Conservation (phyloP, 1,140 invertebrate genomes). For the Aporrectodea caliginosa region DNA sequence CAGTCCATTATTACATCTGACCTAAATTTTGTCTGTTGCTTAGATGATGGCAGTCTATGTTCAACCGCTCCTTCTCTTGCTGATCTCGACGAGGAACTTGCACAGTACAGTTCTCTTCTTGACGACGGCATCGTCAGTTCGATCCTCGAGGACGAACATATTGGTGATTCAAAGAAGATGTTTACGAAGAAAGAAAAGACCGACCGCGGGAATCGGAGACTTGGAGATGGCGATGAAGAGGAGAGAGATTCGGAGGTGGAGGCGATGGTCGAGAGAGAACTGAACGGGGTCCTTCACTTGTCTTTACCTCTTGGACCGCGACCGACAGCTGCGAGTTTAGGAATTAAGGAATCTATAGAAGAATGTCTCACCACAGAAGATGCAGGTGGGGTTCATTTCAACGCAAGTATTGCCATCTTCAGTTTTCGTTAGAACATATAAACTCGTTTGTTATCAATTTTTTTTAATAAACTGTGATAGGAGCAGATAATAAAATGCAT, state of each 20-base stretch:
- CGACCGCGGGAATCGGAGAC: neutral
- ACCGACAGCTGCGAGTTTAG: conserved; percentile 49
- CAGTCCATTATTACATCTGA: no score
- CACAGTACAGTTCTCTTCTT: conserved; percentile 11
- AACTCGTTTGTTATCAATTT: no score
- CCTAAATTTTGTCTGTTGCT: no score
- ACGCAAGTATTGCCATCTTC: no score
- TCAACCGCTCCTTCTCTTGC: conserved; percentile 6
- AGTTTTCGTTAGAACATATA: no score
- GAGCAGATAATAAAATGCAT: no score
- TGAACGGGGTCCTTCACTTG: neutral
- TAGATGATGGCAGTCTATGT: conserved; percentile 9
- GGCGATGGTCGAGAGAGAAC: neutral
- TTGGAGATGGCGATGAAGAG: neutral
- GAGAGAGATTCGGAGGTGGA: neutral
- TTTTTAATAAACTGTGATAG: no score
- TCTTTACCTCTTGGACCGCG: neutral
- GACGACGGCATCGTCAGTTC: conserved; percentile 10
- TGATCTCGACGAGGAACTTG: conserved; percentile 25
- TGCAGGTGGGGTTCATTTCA: no score
- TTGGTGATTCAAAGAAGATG: neutral
- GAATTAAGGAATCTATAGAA: conserved; percentile 49
- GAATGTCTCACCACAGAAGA: conserved; percentile 46
- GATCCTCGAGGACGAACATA: neutral
- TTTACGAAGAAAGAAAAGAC: neutral